These are phyloP conservation scores for Drosophila ustulata DNA, from an alignment of 2,888 invertebrate genomes.

Conservation along the genomic window DNA sequence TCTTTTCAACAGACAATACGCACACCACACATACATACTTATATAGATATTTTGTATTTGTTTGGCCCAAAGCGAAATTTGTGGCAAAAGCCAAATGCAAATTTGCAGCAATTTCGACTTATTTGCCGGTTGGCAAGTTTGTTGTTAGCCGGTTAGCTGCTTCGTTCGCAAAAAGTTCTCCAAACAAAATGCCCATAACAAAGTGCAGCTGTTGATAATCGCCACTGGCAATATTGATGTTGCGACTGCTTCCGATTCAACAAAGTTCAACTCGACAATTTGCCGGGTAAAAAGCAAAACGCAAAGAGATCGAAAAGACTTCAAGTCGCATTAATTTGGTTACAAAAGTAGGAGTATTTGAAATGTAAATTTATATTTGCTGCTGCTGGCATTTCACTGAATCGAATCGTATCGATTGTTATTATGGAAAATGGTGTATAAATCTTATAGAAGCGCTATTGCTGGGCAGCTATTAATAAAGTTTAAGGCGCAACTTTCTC, in stretches of 20 bases:
- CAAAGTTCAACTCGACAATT: constrained; percentile 17
- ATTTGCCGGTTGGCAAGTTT: constrained; percentile 37
- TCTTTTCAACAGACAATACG: constrained; percentile 13
- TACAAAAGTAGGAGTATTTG: neutral
- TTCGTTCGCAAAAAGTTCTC: constrained; percentile 40
- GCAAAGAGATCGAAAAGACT: constrained; percentile 7
- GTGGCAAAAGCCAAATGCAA: constrained; percentile 41
- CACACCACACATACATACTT: constrained; percentile 26
- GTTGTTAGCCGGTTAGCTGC: constrained; percentile 5
- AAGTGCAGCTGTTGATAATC: constrained; percentile 43
- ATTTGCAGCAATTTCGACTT: constrained; percentile 55
- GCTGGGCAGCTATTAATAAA: neutral
- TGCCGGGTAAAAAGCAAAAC: neutral
- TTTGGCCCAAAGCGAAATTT: constrained; percentile 44
- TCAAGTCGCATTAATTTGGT: constrained; percentile 8
- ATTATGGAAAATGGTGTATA: neutral
- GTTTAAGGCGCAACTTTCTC: constrained; percentile 1
- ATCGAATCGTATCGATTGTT: neutral
- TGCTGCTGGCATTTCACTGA: neutral
- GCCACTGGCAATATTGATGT: constrained; percentile 32
- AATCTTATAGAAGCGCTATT: neutral
- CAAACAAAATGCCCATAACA: constrained; percentile 42
- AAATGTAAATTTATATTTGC: neutral
- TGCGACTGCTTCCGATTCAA: constrained; percentile 2
- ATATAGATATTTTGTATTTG: constrained; percentile 41